phyloP scores from a whole-genome alignment of 2,113 vertebrate genomes.

The Narcine bancroftii region DNA sequence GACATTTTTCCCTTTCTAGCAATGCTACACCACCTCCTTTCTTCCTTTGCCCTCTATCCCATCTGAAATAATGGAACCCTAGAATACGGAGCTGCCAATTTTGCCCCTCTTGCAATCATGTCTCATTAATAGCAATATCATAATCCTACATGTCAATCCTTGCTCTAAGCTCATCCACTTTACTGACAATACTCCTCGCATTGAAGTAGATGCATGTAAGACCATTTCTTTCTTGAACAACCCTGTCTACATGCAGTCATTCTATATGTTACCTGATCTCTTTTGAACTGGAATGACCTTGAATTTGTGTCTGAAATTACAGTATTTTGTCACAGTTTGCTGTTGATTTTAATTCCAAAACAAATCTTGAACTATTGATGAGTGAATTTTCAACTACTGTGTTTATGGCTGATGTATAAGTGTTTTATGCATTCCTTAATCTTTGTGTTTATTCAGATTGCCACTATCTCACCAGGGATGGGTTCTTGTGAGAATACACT shows the following conservation, averaged over 20 bases:
- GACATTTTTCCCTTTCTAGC: too few species aligned
- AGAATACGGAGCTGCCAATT: too few species aligned
- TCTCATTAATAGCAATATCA: too few species aligned
- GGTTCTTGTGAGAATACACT: conserved; percentile 97
- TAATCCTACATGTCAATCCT: too few species aligned
- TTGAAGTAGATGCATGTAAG: too few species aligned
- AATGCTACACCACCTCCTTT: too few species aligned
- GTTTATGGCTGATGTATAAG: not conserved
- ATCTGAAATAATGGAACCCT: too few species aligned
- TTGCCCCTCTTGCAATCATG: too few species aligned
- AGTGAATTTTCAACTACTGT: not conserved
- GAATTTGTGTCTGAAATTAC: not conserved
- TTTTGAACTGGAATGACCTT: not conserved
- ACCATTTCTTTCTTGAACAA: too few species aligned
- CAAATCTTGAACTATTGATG: not conserved
- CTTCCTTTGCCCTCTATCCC: not conserved
- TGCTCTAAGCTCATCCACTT: too few species aligned
- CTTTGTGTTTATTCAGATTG: conserved; percentile 62
- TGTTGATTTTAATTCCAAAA: not conserved
- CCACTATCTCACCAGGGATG: conserved; percentile 96
- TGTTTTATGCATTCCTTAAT: not conserved
- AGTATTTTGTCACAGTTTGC: not conserved
- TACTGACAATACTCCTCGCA: too few species aligned
- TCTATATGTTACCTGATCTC: not conserved
- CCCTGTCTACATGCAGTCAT: too few species aligned